Conservation (phyloP, 2,888 invertebrate genomes). For the Xylophagus ater region DNA sequence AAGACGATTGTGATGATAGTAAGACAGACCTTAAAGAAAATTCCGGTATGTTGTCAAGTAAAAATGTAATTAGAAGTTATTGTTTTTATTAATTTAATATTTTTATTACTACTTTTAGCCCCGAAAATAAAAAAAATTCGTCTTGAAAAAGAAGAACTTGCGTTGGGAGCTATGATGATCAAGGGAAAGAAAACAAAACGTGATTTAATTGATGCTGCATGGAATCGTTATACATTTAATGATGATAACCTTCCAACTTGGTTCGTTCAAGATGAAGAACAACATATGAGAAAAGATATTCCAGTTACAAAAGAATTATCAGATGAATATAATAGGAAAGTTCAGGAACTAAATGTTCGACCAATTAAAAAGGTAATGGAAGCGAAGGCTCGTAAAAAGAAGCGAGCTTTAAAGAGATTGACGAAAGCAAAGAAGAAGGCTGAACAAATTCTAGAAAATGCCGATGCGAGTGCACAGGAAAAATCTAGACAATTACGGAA, state of each 20-base stretch:
- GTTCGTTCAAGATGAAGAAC: conserved; percentile 89
- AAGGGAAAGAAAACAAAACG: conserved; percentile 83
- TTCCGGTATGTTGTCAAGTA: conserved; percentile 18
- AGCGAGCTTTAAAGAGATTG: conserved; percentile 70
- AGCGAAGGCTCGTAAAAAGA: conserved; percentile 96
- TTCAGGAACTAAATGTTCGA: conserved; percentile 80
- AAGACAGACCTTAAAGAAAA: conserved; percentile 5
- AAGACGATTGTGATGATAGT: conserved; percentile 29
- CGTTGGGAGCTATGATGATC: conserved; percentile 82
- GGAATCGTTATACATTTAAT: conserved; percentile 88
- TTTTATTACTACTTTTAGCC: conserved; percentile 17
- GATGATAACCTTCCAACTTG: conserved; percentile 88
- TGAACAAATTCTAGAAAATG: conserved; percentile 82
- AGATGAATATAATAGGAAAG: conserved; percentile 70
- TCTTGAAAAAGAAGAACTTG: conserved; percentile 77
- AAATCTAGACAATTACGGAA: conserved; percentile 86
- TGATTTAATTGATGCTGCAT: conserved; percentile 80
- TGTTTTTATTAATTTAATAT: neutral
- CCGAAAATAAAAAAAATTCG: conserved; percentile 48
- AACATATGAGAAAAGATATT: conserved; percentile 72
- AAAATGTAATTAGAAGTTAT: conserved; percentile 21
- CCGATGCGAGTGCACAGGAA: conserved; percentile 83
- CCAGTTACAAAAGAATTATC: conserved; percentile 79
- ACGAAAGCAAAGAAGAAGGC: conserved; percentile 93
- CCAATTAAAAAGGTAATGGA: conserved; percentile 97